These are phyloP conservation scores for Andrena marginata DNA, from an alignment of 2,888 invertebrate species.

Conservation along the genomic window DNA sequence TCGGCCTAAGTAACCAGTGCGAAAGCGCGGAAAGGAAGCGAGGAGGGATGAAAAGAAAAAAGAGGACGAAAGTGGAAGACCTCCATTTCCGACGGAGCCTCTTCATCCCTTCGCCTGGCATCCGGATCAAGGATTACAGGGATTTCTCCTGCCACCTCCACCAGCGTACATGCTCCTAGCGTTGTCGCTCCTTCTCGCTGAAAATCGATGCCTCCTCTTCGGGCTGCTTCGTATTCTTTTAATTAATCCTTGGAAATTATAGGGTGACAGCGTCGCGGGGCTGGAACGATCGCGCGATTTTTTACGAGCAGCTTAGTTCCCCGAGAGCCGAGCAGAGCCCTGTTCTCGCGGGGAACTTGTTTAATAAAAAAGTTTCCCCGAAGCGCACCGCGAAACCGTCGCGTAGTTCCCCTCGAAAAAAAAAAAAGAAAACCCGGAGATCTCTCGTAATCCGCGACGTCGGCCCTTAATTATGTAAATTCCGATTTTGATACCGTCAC, in stretches of 20 bases:
- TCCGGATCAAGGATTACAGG: slow-evolving; percentile 18
- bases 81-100: slow-evolving; percentile 24
- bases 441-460: slow-evolving; percentile 13
- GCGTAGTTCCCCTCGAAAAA: not conserved
- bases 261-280: not conserved
- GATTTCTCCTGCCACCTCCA: slow-evolving; percentile 12
- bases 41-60: not conserved
- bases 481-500: slow-evolving; percentile 2
- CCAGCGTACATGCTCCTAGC: not conserved
- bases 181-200: slow-evolving; percentile 1
- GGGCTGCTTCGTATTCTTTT: slow-evolving; percentile 1
- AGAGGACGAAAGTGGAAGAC: slow-evolving; percentile 24
- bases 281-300: not conserved
- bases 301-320: slow-evolving; percentile 7
- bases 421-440: not conserved
- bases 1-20: slow-evolving; percentile 66
- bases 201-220: slow-evolving; percentile 9
- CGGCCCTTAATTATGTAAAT: slow-evolving; percentile 30
- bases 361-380: slow-evolving; percentile 46
- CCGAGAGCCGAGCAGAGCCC: not conserved
- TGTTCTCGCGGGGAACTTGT: slow-evolving; percentile 29
- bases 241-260: slow-evolving; percentile 28
- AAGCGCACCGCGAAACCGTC: slow-evolving; percentile 2
- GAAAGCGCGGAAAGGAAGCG: not conserved
- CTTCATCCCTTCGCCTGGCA: slow-evolving; percentile 37